Conservation (phyloP, 1,140 invertebrate species). For the Zaprionus davidi region DNA sequence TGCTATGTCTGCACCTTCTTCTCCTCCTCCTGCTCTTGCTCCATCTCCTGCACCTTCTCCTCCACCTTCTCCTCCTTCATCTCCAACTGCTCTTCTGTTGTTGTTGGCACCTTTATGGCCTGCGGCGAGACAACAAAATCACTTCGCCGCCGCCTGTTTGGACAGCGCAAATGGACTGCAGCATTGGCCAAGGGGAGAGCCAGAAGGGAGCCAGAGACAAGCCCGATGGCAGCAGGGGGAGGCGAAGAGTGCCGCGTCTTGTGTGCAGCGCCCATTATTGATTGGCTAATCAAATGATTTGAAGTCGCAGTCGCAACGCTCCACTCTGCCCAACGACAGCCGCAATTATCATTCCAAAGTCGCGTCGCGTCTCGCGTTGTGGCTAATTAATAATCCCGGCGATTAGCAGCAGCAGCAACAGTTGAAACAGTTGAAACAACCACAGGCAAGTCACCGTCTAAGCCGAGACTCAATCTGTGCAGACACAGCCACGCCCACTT, state of each 20-base stretch:
- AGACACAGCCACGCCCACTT: neutral
- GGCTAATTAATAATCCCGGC: conserved; percentile 80
- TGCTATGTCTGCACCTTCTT: neutral
- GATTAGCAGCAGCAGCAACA: conserved; percentile 54
- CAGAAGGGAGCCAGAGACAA: too few relatives aligned
- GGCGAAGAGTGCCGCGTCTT: neutral
- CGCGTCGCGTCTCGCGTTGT: conserved; percentile 36
- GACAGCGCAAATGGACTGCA: conserved; percentile 17
- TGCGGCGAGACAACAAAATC: conserved; percentile 83
- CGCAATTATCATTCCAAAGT: conserved; percentile 81
- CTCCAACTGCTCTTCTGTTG: conserved; percentile 19
- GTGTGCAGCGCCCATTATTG: conserved; percentile 65
- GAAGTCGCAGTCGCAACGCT: conserved; percentile 38
- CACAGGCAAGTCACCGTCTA: conserved; percentile 22
- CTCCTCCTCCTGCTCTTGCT: neutral
- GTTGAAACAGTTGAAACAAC: conserved; percentile 15
- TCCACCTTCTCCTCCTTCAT: neutral
- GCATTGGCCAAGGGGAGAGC: neutral
- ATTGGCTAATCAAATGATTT: conserved; percentile 83
- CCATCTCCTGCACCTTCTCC: neutral
- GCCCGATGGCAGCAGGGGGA: too few relatives aligned
- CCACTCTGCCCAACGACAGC: conserved; percentile 56
- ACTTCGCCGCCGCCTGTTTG: conserved; percentile 78
- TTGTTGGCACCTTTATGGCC: conserved; percentile 82
- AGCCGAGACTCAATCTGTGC: conserved; percentile 3